These are phyloP conservation scores for Percina caprodes DNA, from an alignment of 2,113 vertebrate genomes.

Conservation along the genomic window DNA sequence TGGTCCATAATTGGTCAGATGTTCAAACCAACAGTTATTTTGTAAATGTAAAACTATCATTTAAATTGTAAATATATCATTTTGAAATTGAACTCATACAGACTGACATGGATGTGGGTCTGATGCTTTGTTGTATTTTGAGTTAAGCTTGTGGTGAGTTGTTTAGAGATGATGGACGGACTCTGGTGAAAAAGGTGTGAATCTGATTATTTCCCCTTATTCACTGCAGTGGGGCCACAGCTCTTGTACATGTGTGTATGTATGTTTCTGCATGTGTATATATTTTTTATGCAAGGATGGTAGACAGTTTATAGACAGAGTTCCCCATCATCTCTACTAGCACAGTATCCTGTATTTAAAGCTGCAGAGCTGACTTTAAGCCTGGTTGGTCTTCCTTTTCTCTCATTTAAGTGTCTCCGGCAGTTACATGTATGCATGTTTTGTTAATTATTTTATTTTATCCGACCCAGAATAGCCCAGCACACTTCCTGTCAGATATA, in stretches of 20 bases:
- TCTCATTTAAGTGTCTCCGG: constrained; percentile 18
- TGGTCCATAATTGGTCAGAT: not conserved
- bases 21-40: constrained; percentile 39
- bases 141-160: not conserved
- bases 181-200: constrained; percentile 53
- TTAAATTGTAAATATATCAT: constrained; percentile 7
- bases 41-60: not conserved
- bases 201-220: not conserved
- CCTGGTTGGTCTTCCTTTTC: constrained; percentile 24
- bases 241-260: constrained; percentile 23
- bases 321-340: not conserved
- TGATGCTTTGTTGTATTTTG: constrained; percentile 20
- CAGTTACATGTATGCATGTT: constrained; percentile 28
- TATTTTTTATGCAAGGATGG: constrained; percentile 13
- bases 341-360: constrained; percentile 20
- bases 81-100: constrained; percentile 27
- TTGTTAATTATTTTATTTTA: not conserved
- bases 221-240: constrained; percentile 36
- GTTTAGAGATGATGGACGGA: constrained; percentile 16
- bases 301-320: constrained; percentile 4
- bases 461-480: constrained; percentile 9
- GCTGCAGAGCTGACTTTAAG: constrained; percentile 30
- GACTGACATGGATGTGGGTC: constrained; percentile 5
- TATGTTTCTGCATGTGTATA: constrained; percentile 39
- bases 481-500: constrained; percentile 22